Evolutionary conservation across 2,888 invertebrate genomes (phyloP), one percentile per base, ranked within the genome.

Genomic region (Macrosoma leucophasiata): DNA sequence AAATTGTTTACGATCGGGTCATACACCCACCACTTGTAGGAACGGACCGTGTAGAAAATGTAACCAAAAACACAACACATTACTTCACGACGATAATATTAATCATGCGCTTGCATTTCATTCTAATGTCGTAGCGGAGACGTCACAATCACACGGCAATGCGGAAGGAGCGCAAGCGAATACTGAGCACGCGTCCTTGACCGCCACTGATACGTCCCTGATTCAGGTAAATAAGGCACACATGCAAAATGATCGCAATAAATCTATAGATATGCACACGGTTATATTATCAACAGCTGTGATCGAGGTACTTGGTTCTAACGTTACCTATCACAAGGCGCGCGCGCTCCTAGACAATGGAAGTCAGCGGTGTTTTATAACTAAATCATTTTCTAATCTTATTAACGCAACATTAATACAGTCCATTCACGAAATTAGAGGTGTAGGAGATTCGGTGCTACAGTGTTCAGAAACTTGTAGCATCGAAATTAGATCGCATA

Each of bases 331-430:
- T 27, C 27, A 27, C 18, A 18, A 12, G 12, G 27, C 27, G 27
- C 27, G 18, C n/a, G 27, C 27, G 18, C 27, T 27, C 8, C 18
- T 33, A 4, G 33, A 33, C 13, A 28, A 10, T 13, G 33, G 33
- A 8, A 33, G 33, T 19, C 17, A 33, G 13, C 17, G 33, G 10
- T 22, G 33, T 23, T 41, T 53, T n/a, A 45, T 52, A 21, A 33
- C 41, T 1, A 18, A 52, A 25, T 24, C 31, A 11, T 34, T 52
- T 31, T 41, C 41, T 29, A 27, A 49, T 13, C 21, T 9, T 32
- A 15, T 50, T 24, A 35, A 46, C 12, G 8, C 36, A 14, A 32
- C 28, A 34, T 22, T 36, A 19, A 36, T 49, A 52, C 48, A 50
- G 48, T 28, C 33, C 28, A 28, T 28, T 11, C 11, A 33, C 8